phyloP scores from a whole-genome alignment of 2,888 invertebrate genomes.

The Oasisia sp. region DNA sequence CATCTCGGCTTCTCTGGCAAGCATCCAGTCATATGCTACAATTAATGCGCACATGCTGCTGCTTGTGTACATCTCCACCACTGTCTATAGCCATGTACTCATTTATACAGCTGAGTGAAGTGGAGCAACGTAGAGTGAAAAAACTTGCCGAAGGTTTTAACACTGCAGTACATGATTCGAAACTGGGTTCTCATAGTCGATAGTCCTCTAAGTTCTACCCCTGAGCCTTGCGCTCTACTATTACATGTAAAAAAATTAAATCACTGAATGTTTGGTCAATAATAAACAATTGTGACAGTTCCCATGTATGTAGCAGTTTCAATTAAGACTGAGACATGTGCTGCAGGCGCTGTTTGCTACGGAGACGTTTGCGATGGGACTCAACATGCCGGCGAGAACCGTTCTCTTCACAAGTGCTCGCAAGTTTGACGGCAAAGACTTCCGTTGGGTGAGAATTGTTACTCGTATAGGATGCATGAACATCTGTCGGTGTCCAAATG shows the following conservation, averaged over 20 bases:
- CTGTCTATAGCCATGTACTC: no score
- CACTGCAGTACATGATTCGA: no score
- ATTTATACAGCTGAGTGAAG: no score
- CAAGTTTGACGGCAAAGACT: conserved; percentile 97
- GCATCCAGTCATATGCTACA: no score
- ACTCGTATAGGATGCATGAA: not conserved
- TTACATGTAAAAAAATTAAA: not conserved
- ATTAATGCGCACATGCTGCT: no score
- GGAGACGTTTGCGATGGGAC: conserved; percentile 99
- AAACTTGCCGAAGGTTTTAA: no score
- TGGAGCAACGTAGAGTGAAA: no score
- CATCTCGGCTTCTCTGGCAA: no score
- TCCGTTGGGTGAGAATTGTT: conserved; percentile 80
- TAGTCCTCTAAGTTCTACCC: no score
- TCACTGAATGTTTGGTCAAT: not conserved
- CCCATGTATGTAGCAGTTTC: not conserved
- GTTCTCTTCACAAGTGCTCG: conserved; percentile 94
- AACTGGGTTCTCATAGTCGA: no score
- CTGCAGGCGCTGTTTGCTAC: conserved; percentile 91
- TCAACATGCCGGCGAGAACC: conserved; percentile 99
- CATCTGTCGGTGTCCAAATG: not conserved
- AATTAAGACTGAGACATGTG: not conserved
- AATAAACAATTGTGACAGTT: not conserved
- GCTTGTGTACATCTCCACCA: no score
- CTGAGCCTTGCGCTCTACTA: no score